A percentile compares a stretch with the other conserved stretches of the same genome.
Conservation (phyloP, 2,888 invertebrate genomes). For the Vesta saturnalis region DNA sequence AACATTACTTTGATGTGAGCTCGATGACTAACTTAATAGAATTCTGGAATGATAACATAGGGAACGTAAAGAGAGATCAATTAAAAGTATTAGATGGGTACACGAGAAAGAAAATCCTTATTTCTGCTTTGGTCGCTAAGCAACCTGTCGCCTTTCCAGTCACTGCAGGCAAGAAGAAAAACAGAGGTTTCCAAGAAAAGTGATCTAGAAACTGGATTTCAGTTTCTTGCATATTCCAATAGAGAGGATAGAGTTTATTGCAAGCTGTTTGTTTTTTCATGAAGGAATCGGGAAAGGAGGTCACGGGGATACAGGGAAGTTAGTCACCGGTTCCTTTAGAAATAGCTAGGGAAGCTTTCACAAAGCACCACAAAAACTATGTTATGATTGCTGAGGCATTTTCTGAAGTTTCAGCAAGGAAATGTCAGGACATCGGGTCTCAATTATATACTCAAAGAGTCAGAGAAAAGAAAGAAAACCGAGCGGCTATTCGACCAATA, state of each 20-base stretch:
- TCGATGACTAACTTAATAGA: no score
- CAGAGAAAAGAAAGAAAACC: not conserved
- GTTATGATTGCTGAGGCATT: not conserved
- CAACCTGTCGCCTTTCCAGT: not conserved
- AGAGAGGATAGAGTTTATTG: constrained; percentile 11
- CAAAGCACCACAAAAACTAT: constrained; percentile 2
- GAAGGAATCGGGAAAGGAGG: not conserved
- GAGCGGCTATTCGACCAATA: constrained; percentile 17
- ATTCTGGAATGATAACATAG: no score
- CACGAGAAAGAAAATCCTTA: no score
- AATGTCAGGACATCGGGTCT: constrained; percentile 4
- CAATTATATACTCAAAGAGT: not conserved
- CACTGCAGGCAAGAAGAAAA: no score
- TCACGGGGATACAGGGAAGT: not conserved
- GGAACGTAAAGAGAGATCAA: no score
- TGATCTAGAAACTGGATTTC: not conserved
- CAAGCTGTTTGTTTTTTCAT: no score
- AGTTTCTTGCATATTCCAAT: constrained; percentile 8
- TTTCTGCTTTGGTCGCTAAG: not conserved
- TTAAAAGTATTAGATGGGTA: no score
- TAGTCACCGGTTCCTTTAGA: constrained; percentile 1
- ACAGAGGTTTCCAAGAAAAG: not conserved
- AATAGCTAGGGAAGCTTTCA: constrained; percentile 5
- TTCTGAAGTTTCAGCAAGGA: constrained; percentile 3
- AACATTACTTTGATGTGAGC: no score